These are phyloP conservation scores for Channallabes apus DNA, from an alignment of 2,797 vertebrate genomes.

Conservation along the genomic window DNA sequence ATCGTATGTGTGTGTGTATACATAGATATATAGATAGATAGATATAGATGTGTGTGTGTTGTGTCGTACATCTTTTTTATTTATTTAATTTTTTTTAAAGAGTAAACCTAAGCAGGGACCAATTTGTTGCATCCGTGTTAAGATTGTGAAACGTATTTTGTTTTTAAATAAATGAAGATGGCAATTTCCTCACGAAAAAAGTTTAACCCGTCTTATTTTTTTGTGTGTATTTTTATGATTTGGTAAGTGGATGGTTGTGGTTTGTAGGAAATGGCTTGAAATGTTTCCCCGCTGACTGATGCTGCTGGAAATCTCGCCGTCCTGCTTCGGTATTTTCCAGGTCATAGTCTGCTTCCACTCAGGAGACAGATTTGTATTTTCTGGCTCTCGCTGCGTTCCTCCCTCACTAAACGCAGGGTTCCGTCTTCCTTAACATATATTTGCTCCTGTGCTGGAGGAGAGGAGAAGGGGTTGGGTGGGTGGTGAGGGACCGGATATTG, in stretches of 20 bases:
- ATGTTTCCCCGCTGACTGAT: constrained; percentile 36
- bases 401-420: constrained; percentile 5
- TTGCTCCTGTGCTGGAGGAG: constrained; percentile 4
- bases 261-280: constrained; percentile 11
- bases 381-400: constrained; percentile 22
- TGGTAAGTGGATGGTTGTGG: constrained; percentile 17
- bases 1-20: no score
- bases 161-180: not conserved
- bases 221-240: constrained; percentile 4
- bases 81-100: no score
- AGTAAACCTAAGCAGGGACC: constrained; percentile 9
- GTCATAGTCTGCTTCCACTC: constrained; percentile 52
- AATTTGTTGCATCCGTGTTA: not conserved
- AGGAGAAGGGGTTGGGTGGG: not conserved
- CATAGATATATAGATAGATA: no score
- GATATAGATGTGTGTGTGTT: not conserved
- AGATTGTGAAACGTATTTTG: not conserved
- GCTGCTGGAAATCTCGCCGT: constrained; percentile 47
- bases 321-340: constrained; percentile 61
- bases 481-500: no score
- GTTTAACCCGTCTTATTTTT: not conserved
- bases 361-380: constrained; percentile 45
- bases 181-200: not conserved
- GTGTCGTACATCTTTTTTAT: constrained; percentile 42
- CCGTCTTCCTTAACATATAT: not conserved